Evolutionary conservation across 2,888 invertebrate genomes (phyloP), one percentile per base, ranked within the genome.

Genomic region (Miltochrista miniata): DNA sequence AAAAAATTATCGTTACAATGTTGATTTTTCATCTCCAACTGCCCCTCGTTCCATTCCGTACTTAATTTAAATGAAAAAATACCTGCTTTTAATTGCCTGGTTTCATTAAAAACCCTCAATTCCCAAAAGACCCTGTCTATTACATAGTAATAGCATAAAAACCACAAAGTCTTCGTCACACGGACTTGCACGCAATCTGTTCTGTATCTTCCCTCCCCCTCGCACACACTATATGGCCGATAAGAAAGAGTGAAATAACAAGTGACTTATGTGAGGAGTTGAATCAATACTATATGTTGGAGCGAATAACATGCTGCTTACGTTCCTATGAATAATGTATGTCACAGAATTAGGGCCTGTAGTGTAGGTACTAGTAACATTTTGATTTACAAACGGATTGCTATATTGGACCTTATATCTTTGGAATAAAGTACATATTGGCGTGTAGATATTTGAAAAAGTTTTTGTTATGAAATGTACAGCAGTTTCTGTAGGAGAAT

Each of bases 281-380:
- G 54, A 67, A 67, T 67, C 69, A 55, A 67, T 67, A 68, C 55
- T 45, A 57, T 57, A 65, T 45, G 39, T 64, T 37, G 48, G 14
- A 55, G 37, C 45, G 51, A 53, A 57, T 57, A 60, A 58, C 66
- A 58, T 57, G 50, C 57, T 58, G 45, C 55, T 59, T 61, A 64
- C 51, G 13, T 34, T 12, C 34, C 41, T 54, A 65, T 69, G 69
- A 69, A 67, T 67, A 63, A 68, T 67, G 60, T 56, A 67, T 68
- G 49, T 51, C 55, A 48, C 58, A 48, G 48, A 46, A 59, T 68
- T 63, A 58, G 56, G 45, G 47, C 30, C n/a, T 56, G 42, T 54
- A 63, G 55, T 55, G 40, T 56, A n/a, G n/a, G n/a, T n/a, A 61
- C 51, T 56, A 68, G 47, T 48, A 47, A 24, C 40, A 60, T 58